Conservation (phyloP, 1,140 invertebrate genomes). For the Ectropis grisescens region DNA sequence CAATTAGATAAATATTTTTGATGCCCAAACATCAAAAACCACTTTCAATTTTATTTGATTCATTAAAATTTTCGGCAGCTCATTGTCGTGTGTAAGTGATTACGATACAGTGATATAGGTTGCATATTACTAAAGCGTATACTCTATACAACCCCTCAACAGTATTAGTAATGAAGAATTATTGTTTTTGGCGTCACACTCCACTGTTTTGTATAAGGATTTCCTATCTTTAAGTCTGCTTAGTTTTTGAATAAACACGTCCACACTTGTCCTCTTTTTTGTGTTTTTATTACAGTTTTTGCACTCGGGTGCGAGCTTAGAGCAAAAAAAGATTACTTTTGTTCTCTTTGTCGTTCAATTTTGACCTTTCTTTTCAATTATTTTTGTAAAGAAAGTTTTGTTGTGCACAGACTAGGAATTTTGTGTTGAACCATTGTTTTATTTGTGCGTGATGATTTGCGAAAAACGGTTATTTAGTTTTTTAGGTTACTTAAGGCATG, state of each 20-base stretch:
- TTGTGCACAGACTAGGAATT: no score
- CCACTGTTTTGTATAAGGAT: slow-evolving; percentile 55
- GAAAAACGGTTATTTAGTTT: no score
- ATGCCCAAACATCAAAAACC: no score
- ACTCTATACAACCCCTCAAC: slow-evolving; percentile 19
- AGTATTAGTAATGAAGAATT: slow-evolving; percentile 56
- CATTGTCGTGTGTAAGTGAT: not conserved
- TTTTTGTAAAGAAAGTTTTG: no score
- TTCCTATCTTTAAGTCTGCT: slow-evolving; percentile 48
- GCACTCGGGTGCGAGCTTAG: slow-evolving; percentile 1
- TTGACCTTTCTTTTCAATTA: no score
- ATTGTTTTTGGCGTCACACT: slow-evolving; percentile 57
- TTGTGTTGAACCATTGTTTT: no score
- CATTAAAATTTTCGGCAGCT: not conserved
- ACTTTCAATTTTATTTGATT: not conserved
- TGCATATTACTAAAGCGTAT: slow-evolving; percentile 20
- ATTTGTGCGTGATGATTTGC: no score
- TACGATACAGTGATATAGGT: slow-evolving; percentile 2
- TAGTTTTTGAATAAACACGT: slow-evolving; percentile 42
- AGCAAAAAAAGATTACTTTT: not conserved
- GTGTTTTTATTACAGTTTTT: slow-evolving; percentile 15
- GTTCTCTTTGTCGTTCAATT: not conserved
- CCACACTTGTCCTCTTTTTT: slow-evolving; percentile 41
- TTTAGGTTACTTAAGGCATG: no score
- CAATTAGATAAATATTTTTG: no score